These are phyloP conservation scores for Montipora efflorescens DNA, from an alignment of 64 coral and sea anemone genomes.

Conservation along the genomic window DNA sequence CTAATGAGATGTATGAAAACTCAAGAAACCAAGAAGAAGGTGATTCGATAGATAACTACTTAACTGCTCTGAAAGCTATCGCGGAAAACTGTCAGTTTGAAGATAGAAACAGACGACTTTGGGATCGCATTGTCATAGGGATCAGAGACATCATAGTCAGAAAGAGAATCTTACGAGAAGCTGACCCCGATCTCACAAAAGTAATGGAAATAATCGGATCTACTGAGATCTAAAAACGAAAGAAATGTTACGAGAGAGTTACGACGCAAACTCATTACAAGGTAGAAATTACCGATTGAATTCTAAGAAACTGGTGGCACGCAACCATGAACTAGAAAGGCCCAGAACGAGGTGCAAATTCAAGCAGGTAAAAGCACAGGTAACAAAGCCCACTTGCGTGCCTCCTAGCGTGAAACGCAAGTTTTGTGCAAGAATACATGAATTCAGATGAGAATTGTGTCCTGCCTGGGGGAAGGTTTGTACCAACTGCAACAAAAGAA, in stretches of 20 bases:
- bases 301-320: background rate
- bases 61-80: background rate
- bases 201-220: background rate
- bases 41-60: background rate
- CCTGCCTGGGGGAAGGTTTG: no score
- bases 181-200: background rate
- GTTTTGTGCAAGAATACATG: no score
- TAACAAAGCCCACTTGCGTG: background rate
- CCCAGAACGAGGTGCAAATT: background rate
- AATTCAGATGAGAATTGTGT: no score
- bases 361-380: background rate
- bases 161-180: background rate
- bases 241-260: background rate
- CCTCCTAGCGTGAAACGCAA: no score
- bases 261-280: background rate
- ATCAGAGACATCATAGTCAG: background rate
- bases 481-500: no score
- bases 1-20: background rate
- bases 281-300: background rate
- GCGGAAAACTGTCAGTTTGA: background rate
- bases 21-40: background rate
- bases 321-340: background rate
- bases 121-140: background rate
- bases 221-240: background rate
- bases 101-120: background rate